phyloP scores from a whole-genome alignment of 2,797 vertebrate species.

The Synanceia verrucosa region DNA sequence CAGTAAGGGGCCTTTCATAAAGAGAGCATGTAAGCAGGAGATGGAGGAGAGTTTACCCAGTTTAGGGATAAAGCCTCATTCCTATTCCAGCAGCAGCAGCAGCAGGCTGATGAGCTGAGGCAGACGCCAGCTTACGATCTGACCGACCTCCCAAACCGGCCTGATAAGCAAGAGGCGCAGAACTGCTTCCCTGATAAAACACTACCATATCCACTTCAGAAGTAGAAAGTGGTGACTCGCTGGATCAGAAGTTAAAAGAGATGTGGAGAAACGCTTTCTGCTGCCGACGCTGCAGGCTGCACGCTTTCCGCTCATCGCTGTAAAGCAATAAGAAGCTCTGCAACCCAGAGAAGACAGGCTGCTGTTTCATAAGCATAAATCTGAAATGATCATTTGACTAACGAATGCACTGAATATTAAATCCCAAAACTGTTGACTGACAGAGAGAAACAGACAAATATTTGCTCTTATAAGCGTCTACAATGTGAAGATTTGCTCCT shows the following conservation, averaged over 20 bases:
- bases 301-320: conserved; percentile 16
- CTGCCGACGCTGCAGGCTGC: conserved; percentile 15
- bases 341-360: conserved; percentile 8
- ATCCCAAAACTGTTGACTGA: background rate
- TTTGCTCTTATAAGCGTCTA: background rate
- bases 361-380: background rate
- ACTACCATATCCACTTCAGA: conserved; percentile 61
- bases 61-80: conserved; percentile 8
- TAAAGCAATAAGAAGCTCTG: conserved; percentile 10
- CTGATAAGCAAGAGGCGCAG: conserved; percentile 43
- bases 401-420: background rate
- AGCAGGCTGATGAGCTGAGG: conserved; percentile 19
- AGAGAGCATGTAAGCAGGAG: conserved; percentile 10
- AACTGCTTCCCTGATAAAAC: conserved; percentile 63
- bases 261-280: conserved; percentile 37
- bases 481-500: background rate
- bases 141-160: conserved; percentile 49
- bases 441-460: background rate
- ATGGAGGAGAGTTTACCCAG: conserved; percentile 5
- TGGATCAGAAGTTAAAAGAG: conserved; percentile 59
- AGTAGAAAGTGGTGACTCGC: conserved; percentile 65
- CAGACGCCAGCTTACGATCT: conserved; percentile 45
- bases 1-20: conserved; percentile 2
- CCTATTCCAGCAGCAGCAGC: conserved; percentile 27
- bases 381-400: background rate